Evolutionary conservation across 2,888 invertebrate genomes (phyloP).

Genomic region (Thecophora atra): DNA sequence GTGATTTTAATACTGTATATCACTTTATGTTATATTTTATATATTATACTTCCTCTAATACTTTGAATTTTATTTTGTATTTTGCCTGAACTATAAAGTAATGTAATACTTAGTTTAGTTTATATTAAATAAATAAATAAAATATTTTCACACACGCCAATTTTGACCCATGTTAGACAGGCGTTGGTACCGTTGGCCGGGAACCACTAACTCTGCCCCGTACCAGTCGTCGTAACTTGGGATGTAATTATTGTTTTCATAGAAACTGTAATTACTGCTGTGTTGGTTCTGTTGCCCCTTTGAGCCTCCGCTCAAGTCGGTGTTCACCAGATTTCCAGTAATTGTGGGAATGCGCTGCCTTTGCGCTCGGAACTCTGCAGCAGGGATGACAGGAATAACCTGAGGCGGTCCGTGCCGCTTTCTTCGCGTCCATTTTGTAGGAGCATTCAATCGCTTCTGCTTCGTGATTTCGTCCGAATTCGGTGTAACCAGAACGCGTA

Average conservation of each 20-base stretch:
- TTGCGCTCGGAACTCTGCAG: slow-evolving; percentile 17
- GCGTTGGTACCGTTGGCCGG: not conserved
- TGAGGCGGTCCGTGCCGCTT: slow-evolving; percentile 19
- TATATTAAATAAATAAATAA: too few relatives aligned
- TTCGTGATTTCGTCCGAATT: slow-evolving; percentile 56
- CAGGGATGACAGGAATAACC: slow-evolving; percentile 43
- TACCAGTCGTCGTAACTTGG: slow-evolving; percentile 45
- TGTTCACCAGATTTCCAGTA: not conserved
- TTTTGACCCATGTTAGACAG: not conserved
- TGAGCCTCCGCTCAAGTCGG: not conserved
- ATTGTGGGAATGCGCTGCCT: not conserved
- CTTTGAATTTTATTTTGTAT: too few relatives aligned
- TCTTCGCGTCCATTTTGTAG: slow-evolving; percentile 7
- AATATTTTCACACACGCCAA: not conserved
- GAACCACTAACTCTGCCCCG: slow-evolving; percentile 43
- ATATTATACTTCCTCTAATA: too few relatives aligned
- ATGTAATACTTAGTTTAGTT: too few relatives aligned
- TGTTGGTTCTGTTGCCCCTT: not conserved
- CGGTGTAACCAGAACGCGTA: slow-evolving; percentile 54
- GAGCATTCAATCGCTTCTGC: slow-evolving; percentile 47
- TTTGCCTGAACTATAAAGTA: too few relatives aligned
- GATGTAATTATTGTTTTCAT: slow-evolving; percentile 12
- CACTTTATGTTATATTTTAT: too few relatives aligned
- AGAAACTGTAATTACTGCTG: slow-evolving; percentile 3
- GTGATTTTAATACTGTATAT: too few relatives aligned